These are phyloP conservation scores for Stegastes partitus DNA, from an alignment of 2,113 vertebrate genomes.

Conservation along the genomic window DNA sequence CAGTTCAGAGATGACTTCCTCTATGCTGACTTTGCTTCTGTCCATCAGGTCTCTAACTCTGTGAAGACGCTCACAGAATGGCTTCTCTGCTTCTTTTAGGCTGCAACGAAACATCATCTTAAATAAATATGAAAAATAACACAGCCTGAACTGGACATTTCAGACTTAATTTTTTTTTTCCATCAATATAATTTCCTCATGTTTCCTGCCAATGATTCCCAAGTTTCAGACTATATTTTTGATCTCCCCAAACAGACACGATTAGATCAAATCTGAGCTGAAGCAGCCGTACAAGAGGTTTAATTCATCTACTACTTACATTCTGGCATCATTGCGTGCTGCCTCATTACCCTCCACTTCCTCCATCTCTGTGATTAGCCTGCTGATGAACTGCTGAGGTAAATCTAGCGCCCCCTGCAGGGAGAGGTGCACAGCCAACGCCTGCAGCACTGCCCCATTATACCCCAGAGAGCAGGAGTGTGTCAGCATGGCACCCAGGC, in stretches of 20 bases:
- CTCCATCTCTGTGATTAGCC: conserved; percentile 94
- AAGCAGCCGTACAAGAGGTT: not conserved
- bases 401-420: conserved; percentile 88
- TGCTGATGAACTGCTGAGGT: conserved; percentile 90
- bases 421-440: conserved; percentile 93
- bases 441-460: conserved; percentile 95
- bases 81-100: conserved; percentile 93
- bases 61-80: conserved; percentile 92
- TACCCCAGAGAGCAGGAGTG: conserved; percentile 97
- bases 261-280: not conserved
- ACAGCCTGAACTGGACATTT: not conserved
- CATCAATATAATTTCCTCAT: not conserved
- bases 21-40: conserved; percentile 88
- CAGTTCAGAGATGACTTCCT: conserved; percentile 93
- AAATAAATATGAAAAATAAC: not conserved
- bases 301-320: conserved; percentile 81
- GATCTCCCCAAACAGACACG: not conserved
- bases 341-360: conserved; percentile 90
- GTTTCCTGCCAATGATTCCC: not conserved
- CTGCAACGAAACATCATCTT: conserved; percentile 76
- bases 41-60: conserved; percentile 93
- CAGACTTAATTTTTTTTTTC: not conserved
- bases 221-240: not conserved
- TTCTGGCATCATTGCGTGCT: conserved; percentile 90
- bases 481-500: conserved; percentile 92